Evolutionary conservation across 1,140 invertebrate genomes (phyloP).

Genomic region (Sesamia nonagrioides): DNA sequence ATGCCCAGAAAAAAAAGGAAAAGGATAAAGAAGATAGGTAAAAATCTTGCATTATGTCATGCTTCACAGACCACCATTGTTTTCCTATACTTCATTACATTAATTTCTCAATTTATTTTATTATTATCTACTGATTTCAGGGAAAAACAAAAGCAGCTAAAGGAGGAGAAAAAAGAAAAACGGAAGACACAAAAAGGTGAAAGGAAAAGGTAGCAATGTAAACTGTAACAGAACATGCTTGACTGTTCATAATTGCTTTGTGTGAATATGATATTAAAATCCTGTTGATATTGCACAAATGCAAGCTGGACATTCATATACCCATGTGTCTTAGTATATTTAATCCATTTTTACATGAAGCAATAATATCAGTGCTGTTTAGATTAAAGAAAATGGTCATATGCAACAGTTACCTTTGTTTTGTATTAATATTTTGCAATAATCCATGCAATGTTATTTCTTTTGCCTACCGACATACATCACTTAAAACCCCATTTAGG

Average conservation of each 20-base stretch:
- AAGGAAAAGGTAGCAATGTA: conserved; percentile 92
- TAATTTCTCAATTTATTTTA: conserved; percentile 19
- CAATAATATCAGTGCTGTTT: conserved; percentile 21
- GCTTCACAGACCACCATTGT: too few species aligned
- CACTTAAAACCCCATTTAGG: neutral
- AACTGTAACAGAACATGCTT: conserved; percentile 48
- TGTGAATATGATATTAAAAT: conserved; percentile 47
- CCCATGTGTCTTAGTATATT: conserved; percentile 42
- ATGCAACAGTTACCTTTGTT: conserved; percentile 15
- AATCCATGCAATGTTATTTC: neutral
- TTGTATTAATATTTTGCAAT: neutral
- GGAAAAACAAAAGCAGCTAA: conserved; percentile 94
- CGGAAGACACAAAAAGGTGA: conserved; percentile 95
- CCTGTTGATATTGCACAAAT: conserved; percentile 41
- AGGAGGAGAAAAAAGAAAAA: conserved; percentile 96
- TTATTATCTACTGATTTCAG: conserved; percentile 84
- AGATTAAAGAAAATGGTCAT: conserved; percentile 25
- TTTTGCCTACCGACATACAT: neutral
- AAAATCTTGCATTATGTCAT: neutral
- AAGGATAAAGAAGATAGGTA: conserved; percentile 96
- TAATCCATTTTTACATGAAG: conserved; percentile 33
- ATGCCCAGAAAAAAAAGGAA: conserved; percentile 94
- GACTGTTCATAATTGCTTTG: conserved; percentile 44
- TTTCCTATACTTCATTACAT: too few species aligned
- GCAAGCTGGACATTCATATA: conserved; percentile 45